Base-by-base conservation (phyloP, 2,797 vertebrate genomes). In the Cirrhinus mrigala region DNA sequence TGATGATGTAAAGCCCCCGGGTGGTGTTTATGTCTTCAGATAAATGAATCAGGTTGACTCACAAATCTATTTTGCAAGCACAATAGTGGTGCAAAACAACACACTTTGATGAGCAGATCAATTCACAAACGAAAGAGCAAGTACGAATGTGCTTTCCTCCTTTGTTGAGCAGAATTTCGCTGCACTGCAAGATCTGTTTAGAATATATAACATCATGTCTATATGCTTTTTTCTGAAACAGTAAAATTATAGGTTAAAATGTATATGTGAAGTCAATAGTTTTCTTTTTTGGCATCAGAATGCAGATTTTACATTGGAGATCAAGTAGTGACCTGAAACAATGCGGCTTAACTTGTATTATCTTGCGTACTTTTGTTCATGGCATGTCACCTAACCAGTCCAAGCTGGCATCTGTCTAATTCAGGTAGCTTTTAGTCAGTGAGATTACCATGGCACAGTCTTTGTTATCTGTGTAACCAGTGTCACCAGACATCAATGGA, bases 1-100 rank as follows among this genome's bases (percentile, higher is more conserved):
- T 33, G 76, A 70, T 82, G 79, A 85, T 86, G 86, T 77, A 66
- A 40, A 81, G 66, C 56, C 82, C 71, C 74, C 6, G 3, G 73
- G 52, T 50, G 37, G 54, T 66, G 56, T 48, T n/a, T 50, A 24
- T 60, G 77, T 46, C 81, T 87, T 88, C 64, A 79, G n/a, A 77
- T 81, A 74, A 86, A 50, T 84, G 54, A 88, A 87, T 91, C 74
- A 68, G 52, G 11, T 62, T 54, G 79, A 84, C 60, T 81, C 82
- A 68, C 16, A 89, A 62, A 76, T 62, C 22, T 78, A 40, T 84
- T 85, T 89, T 87, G 69, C 62, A 50, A 76, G 15, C 58, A 81
- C 33, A 24, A 27, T 52, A 10, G 64, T n/a, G 7, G 16, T 44
- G 60, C 40, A 18, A 60, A 62, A 70, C 60, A 48, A 77, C 66